Conservation (phyloP, 2,113 vertebrate genomes). For the Nothocercus julius region DNA sequence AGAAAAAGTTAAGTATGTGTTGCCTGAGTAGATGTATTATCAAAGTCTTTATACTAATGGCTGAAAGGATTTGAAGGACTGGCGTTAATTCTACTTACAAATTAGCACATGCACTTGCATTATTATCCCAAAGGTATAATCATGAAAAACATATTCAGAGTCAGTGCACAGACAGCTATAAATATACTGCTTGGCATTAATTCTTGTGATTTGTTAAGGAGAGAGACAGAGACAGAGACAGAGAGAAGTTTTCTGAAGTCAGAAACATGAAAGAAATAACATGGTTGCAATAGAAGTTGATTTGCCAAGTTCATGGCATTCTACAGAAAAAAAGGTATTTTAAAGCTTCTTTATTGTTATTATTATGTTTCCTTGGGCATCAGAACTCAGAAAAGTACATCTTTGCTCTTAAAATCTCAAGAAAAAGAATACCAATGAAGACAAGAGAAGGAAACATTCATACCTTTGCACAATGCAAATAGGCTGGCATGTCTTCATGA, state of each 20-base stretch:
- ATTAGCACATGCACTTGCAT: not conserved
- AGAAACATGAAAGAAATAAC: not conserved
- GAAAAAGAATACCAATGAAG: not conserved
- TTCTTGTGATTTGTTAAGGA: not conserved
- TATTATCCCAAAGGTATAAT: not conserved
- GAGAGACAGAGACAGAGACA: not conserved
- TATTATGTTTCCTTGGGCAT: not conserved
- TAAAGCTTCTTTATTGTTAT: not conserved
- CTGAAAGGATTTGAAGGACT: not conserved
- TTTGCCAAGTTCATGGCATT: not conserved
- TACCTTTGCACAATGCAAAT: not conserved
- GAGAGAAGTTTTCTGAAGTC: too few species aligned
- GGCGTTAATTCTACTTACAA: not conserved
- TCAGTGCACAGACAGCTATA: not conserved
- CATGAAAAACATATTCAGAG: not conserved
- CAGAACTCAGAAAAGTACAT: not conserved
- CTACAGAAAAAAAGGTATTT: not conserved
- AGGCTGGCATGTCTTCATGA: not conserved
- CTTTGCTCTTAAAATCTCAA: conserved; percentile 9
- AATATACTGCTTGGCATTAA: not conserved
- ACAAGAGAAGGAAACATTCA: not conserved
- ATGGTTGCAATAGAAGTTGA: not conserved
- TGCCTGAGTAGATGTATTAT: not conserved
- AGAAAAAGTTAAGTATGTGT: not conserved
- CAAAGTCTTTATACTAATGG: not conserved